Percentiles rank a stretch among this genome's conserved stretches.
Conservation (phyloP, 2,797 vertebrate species). For the Nothura maculosa region DNA sequence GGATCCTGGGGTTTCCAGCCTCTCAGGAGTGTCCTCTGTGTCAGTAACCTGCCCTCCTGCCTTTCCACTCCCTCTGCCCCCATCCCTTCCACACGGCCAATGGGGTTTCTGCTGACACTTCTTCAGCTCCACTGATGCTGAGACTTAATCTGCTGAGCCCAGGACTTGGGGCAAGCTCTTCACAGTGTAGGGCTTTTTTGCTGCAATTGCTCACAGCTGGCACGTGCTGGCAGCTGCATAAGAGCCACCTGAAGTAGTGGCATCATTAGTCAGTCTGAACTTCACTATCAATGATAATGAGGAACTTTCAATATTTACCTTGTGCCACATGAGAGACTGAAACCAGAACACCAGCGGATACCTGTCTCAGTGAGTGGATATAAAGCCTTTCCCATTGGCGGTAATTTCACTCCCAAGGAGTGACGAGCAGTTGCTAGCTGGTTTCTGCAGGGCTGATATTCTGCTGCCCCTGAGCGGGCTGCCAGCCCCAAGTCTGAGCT, state of each 20-base stretch:
- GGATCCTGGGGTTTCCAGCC: neutral
- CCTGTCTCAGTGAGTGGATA: neutral
- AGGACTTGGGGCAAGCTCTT: neutral
- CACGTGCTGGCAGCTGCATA: fast-evolving
- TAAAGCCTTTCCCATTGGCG: neutral
- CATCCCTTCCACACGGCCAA: neutral
- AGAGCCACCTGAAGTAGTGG: neutral
- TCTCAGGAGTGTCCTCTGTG: neutral
- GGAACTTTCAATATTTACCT: neutral
- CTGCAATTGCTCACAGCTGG: neutral
- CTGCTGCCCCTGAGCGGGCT: neutral
- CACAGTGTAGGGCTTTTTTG: neutral
- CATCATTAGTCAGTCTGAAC: constrained; percentile 15
- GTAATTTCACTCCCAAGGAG: neutral
- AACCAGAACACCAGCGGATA: neutral
- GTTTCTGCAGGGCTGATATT: neutral
- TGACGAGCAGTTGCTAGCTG: neutral
- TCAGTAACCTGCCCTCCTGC: neutral
- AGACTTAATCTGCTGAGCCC: neutral
- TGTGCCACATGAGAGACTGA: neutral
- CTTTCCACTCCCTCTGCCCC: fast-evolving
- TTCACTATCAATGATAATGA: neutral
- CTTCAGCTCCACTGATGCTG: neutral
- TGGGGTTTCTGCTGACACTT: neutral
- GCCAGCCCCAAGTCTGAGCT: neutral